Evolutionary conservation across 2,888 invertebrate genomes (phyloP), one percentile per base, ranked within the genome.

Genomic region (Epirrita christyi): DNA sequence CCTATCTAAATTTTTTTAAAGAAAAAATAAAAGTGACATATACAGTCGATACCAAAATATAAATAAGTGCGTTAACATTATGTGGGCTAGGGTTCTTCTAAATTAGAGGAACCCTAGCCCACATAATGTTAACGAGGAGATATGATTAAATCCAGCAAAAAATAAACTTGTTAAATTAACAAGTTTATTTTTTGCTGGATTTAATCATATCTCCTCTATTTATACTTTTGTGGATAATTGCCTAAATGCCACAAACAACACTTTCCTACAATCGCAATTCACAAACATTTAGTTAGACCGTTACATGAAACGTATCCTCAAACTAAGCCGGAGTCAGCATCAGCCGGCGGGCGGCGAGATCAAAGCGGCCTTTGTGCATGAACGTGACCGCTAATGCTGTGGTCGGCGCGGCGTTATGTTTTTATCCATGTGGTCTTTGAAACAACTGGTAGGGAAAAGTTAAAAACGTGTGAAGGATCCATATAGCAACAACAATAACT

Each of bases 321-420:
- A 32, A 32, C 32, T n/a, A 21, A n/a, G 45, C 15, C 34, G 45
- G 11, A 40, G 43, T n/a, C 42, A 10, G 46, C 47, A 34, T 36
- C 43, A 13, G 32, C 15, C 14, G 8, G 38, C 14, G 14, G 14
- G 45, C 55, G 42, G 38, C 37, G 48, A 49, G 55, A 49, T 55
- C 55, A 55, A 55, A 55, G 48, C 52, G 40, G 44, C 52, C 44
- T 55, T 55, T 55, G 21, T 46, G 45, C 45, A n/a, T n/a, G 53
- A 45, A 34, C 40, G 53, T 41, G 48, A 38, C 55, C 55, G 49
- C 55, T 32, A 37, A 43, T 44, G 38, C 47, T 41, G 54, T 34
- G 38, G 45, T 8, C 7, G 42, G 11, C 32, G 8, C 28, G 28
- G 8, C 8, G 32, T 32, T 32, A 32, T 8, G n/a, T 36, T n/a